Conservation (phyloP, 2,797 vertebrate species). For the Cottoperca gobio region DNA sequence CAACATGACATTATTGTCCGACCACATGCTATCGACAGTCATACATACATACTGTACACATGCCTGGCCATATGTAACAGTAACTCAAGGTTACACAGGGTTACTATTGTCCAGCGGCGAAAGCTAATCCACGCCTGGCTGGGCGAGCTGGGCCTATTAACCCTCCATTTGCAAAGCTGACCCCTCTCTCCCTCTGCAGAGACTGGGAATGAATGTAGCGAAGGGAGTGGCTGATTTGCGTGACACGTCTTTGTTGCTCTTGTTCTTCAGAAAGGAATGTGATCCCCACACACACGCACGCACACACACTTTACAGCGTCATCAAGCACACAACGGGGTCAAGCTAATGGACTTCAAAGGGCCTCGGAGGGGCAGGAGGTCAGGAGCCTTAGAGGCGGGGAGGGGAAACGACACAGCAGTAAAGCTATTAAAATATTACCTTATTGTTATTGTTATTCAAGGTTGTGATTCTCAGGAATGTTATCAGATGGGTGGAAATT, state of each 20-base stretch:
- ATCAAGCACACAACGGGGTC: conserved; percentile 36
- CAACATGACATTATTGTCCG: background rate
- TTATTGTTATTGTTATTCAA: background rate
- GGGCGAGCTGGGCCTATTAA: conserved; percentile 49
- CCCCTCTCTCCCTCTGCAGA: conserved; percentile 24
- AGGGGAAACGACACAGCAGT: conserved; percentile 27
- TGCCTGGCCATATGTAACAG: conserved; percentile 17
- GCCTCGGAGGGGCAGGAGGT: conserved; percentile 13
- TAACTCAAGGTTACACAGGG: conserved; percentile 37
- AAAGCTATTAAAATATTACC: background rate
- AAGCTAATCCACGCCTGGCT: conserved; percentile 42
- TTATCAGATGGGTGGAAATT: background rate
- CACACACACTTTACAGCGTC: conserved; percentile 35
- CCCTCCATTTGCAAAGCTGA: conserved; percentile 41
- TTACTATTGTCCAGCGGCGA: conserved; percentile 38
- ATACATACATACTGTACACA: conserved; percentile 20
- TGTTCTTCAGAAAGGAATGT: conserved; percentile 52
- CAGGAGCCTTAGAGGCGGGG: conserved; percentile 4
- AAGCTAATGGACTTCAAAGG: conserved; percentile 69
- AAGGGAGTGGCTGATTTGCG: conserved; percentile 31
- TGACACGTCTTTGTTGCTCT: conserved; percentile 38
- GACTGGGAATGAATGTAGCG: background rate
- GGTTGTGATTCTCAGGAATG: conserved; percentile 12
- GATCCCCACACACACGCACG: conserved; percentile 18
- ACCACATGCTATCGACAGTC: background rate